Evolutionary conservation across 2,797 vertebrate species (phyloP).

Genomic region (Muraenolepis orangiensis): DNA sequence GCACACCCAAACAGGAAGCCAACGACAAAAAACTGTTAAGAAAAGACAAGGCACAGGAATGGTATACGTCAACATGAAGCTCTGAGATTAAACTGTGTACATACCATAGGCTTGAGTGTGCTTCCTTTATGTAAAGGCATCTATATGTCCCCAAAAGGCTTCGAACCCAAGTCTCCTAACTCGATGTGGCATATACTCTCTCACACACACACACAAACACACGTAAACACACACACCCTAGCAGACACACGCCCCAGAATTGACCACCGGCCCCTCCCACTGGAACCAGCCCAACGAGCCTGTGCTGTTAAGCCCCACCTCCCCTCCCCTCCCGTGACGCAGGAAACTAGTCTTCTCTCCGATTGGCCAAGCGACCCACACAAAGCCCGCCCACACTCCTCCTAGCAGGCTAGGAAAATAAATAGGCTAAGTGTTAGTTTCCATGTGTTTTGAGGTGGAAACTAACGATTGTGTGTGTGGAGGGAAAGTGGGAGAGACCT

Average conservation of each 20-base stretch:
- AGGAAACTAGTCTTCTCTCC: conserved; percentile 36
- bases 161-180: conserved; percentile 30
- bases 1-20: conserved; percentile 16
- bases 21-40: background rate
- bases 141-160: conserved; percentile 16
- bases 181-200: conserved; percentile 11
- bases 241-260: conserved; percentile 40
- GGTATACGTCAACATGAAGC: background rate
- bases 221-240: conserved; percentile 29
- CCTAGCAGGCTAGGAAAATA: conserved; percentile 53
- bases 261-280: conserved; percentile 55
- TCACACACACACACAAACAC: conserved; percentile 26
- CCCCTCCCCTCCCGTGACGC: conserved; percentile 24
- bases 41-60: background rate
- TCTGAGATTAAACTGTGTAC: conserved; percentile 44
- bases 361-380: conserved; percentile 51
- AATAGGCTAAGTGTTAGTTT: conserved; percentile 33
- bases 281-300: conserved; percentile 42
- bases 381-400: conserved; percentile 37
- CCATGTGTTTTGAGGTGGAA: conserved; percentile 28
- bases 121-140: conserved; percentile 40
- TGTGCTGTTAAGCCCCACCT: conserved; percentile 48
- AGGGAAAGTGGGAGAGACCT: conserved; percentile 14
- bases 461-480: conserved; percentile 28
- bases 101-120: conserved; percentile 68